phyloP scores from a whole-genome alignment of 2,113 vertebrate species.

The Psilopsiagon aurifrons region DNA sequence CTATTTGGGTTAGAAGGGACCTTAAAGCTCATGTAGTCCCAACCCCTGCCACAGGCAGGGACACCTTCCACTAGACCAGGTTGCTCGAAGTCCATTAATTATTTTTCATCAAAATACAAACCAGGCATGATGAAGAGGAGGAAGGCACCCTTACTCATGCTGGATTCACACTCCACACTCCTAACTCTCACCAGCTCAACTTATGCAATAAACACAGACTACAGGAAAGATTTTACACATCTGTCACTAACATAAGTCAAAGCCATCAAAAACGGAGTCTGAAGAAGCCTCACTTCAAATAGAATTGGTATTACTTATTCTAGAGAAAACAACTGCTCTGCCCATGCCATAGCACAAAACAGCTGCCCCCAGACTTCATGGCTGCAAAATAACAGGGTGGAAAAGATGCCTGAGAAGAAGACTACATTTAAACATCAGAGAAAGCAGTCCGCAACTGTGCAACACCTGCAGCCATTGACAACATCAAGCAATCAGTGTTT shows the following conservation, averaged over 20 bases:
- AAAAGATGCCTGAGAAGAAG: neutral
- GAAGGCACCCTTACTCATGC: neutral
- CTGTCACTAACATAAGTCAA: neutral
- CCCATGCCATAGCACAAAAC: neutral
- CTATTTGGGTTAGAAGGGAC: neutral
- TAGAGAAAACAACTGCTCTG: neutral
- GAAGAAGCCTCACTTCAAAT: neutral
- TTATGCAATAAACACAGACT: neutral
- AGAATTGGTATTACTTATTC: neutral
- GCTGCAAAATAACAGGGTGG: neutral
- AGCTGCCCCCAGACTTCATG: neutral
- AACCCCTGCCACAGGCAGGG: neutral
- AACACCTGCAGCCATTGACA: neutral
- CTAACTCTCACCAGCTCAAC: neutral
- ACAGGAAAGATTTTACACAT: neutral
- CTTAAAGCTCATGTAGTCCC: neutral
- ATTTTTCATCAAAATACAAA: conserved; percentile 22
- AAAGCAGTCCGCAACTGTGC: neutral
- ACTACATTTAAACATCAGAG: neutral
- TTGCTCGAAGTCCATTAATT: neutral
- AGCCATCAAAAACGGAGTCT: neutral
- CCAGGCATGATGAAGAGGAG: neutral
- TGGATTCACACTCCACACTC: neutral
- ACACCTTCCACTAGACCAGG: neutral
- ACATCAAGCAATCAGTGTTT: neutral